Base-by-base conservation (phyloP, 2,113 vertebrate genomes). In the Onychostruthus taczanowskii region DNA sequence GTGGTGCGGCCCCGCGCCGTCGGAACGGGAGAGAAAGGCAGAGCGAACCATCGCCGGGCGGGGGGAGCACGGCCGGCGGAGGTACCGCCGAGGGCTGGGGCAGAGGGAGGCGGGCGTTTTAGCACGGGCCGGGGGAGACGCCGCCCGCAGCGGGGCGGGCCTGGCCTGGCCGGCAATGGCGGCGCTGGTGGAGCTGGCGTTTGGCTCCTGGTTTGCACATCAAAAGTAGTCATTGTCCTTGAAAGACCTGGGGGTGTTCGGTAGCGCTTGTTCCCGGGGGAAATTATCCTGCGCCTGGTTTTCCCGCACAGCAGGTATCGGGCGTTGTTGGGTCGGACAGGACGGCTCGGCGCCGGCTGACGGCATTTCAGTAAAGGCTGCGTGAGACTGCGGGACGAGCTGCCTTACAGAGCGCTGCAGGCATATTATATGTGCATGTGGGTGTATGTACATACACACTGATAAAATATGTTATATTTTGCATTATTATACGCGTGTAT, bases 171-270 rank as follows among this genome's bases (percentile, higher is more conserved):
- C 3, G 20, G 47, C 44, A 11, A 4, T 76, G 74, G 78, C n/a
- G 63, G 37, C 17, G 26, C 2, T 1, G 26, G 31, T 1, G 16
- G 9, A 0, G 8, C 3, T 3, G 1, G 14, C 7, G 8, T 28
- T 18, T 39, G 8, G 3, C 13, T 43, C 2, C 13, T 22, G 28
- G 3, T 39, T 26, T 37, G 8, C 30, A 2, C 12, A 1, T 16
- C 31, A 6, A 7, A 55, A 27, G n/a, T 17, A 16, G 37, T 4
- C 18, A 12, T 30, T 23, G 46, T 7, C 43, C 33, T 23, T 31
- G 35, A 9, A 50, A 10, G 13, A 9, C 4, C 2, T 4, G 2
- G 24, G 28, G 41, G 10, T 3, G 31, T 6, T 10, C 27, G 13
- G 3, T 18, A 13, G 21, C 31, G 10, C 46, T 20, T 37, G 68